Base-by-base conservation (phyloP, 2,888 invertebrate species). In the Arge pagana region DNA sequence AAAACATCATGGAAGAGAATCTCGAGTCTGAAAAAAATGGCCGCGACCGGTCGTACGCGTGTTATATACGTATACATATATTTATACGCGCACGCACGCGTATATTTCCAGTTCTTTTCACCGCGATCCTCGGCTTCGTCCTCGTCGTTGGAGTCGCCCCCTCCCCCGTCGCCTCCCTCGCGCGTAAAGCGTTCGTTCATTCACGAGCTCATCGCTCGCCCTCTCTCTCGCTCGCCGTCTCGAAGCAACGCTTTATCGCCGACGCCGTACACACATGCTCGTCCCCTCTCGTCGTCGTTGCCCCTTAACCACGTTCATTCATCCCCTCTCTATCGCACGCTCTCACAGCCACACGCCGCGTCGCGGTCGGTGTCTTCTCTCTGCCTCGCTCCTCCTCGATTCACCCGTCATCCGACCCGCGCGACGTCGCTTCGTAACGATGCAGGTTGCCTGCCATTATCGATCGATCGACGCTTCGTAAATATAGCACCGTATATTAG, bases 251-350 rank as follows among this genome's bases (percentile, higher is more conserved):
- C n/a, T n/a, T n/a, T n/a, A n/a, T n/a, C 30, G 13, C 30, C 30
- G n/a, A n/a, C 18, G 11, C 19, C 30, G 18, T 16, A n/a, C 18
- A n/a, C 6, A n/a, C 10, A 19, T 4, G 11, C 35, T 64, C 63
- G 61, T 56, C 58, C 62, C 62, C 60, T 55, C 59, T 61, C 56
- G 33, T 41, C 56, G n/a, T 45, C 30, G 26, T 35, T 50, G 24
- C 48, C 33, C 43, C 36, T 50, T 28, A 33, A 19, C 55, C 60
- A 57, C 70, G 66, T 70, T 71, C 73, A 72, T 73, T 74, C 68
- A 71, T 64, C 55, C 63, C 64, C 58, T 68, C 68, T 65, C 63
- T 64, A 61, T 64, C 63, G 62, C 52, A 53, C 57, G n/a, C n/a
- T n/a, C n/a, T n/a, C n/a, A 50, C 40, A 31, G 36, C 31, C 28